Conservation (phyloP, 2,888 invertebrate species). For the Caenorhabditis sulstoni region DNA sequence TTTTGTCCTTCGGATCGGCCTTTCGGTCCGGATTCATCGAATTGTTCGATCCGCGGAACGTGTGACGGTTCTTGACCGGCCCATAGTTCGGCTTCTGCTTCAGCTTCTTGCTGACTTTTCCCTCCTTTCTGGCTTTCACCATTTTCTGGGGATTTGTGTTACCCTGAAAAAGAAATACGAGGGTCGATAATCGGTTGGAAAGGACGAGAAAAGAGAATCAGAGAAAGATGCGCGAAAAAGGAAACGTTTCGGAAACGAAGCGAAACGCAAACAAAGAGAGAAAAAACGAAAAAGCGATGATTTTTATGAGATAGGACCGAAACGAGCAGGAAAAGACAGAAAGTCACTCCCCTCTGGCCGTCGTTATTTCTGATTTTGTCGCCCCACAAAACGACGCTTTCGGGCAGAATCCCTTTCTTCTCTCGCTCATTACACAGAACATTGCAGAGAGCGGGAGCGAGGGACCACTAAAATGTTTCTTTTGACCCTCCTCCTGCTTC, state of each 20-base stretch:
- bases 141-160: conserved; percentile 44
- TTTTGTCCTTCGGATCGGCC: conserved; percentile 60
- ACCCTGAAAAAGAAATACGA: conserved; percentile 41
- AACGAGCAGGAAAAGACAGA: conserved; percentile 31
- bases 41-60: conserved; percentile 86
- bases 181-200: neutral
- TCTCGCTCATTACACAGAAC: conserved; percentile 9
- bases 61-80: conserved; percentile 67
- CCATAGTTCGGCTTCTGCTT: conserved; percentile 68
- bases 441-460: conserved; percentile 3
- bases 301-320: conserved; percentile 40
- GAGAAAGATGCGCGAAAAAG: conserved; percentile 4
- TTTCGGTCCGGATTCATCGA: conserved; percentile 92
- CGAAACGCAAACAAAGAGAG: conserved; percentile 4
- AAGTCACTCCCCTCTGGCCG: neutral
- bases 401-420: conserved; percentile 3
- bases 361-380: neutral
- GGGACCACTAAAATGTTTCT: conserved; percentile 45
- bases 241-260: conserved; percentile 9
- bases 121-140: conserved; percentile 68
- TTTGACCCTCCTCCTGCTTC: conserved; percentile 25
- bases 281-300: conserved; percentile 28
- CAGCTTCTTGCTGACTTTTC: conserved; percentile 68
- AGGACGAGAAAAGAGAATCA: conserved; percentile 15
- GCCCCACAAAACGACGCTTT: neutral